Percentiles rank a stretch among this genome's conserved stretches.
phyloP scores from a whole-genome alignment of 2,797 vertebrate genomes.

The Hypotaenidia philippensis region DNA sequence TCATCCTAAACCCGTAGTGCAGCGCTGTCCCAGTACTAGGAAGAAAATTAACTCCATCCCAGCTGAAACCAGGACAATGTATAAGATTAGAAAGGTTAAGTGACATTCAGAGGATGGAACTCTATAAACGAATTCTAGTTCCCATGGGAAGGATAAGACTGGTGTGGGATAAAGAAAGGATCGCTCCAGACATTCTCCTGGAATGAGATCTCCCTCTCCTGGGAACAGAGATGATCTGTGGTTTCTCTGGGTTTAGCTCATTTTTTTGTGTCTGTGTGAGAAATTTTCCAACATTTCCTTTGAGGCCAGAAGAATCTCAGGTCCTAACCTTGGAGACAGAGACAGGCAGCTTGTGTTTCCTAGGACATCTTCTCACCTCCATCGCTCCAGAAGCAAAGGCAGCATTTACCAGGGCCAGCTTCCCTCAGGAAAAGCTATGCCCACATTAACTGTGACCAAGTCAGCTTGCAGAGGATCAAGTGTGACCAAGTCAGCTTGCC shows the following conservation, averaged over 20 bases:
- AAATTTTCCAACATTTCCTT: not conserved
- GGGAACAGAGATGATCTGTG: constrained; percentile 1
- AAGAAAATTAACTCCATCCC: no score
- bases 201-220: not conserved
- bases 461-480: not conserved
- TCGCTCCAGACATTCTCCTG: not conserved
- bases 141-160: not conserved
- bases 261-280: constrained; percentile 1
- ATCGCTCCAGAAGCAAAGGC: not conserved
- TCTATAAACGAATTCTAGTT: not conserved
- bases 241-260: not conserved
- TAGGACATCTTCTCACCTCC: not conserved
- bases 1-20: no score
- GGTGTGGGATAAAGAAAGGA: not conserved
- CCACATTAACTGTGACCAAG: not conserved
- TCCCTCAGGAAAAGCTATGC: not conserved
- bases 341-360: not conserved
- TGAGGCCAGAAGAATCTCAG: not conserved
- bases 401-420: not conserved
- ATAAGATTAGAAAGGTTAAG: not conserved
- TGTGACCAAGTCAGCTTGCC: not conserved
- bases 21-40: no score
- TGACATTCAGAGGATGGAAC: not conserved
- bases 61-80: no score
- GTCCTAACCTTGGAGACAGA: not conserved